A percentile compares a stretch with the other conserved stretches of the same genome.
Conservation (phyloP, 2,797 vertebrate species). For the Lepus oiostolus region DNA sequence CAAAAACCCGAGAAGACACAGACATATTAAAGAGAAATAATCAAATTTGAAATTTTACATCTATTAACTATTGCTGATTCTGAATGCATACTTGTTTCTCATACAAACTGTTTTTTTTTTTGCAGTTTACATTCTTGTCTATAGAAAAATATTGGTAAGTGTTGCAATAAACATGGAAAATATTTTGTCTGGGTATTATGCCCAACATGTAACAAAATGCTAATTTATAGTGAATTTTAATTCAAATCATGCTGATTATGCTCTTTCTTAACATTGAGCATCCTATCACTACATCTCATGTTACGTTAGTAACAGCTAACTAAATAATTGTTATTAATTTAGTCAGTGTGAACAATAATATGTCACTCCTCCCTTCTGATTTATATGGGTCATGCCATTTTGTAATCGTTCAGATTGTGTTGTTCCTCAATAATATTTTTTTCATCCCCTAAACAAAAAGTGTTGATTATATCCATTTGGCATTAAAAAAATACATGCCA, state of each 20-base stretch:
- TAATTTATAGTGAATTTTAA: not conserved
- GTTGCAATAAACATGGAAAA: not conserved
- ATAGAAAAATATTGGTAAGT: not conserved
- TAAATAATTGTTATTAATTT: conserved; percentile 54
- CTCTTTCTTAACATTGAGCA: conserved; percentile 8
- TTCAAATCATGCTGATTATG: not conserved
- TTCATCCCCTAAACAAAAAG: not conserved
- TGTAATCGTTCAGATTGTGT: conserved; percentile 2
- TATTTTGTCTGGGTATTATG: not conserved
- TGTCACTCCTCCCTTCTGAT: conserved; percentile 26
- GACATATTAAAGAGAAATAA: conserved; percentile 4
- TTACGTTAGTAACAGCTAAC: conserved; percentile 8
- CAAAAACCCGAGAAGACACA: not conserved
- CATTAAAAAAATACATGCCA: not conserved
- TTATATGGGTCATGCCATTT: not conserved
- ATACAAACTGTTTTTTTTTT: not conserved
- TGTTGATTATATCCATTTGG: not conserved
- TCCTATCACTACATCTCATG: not conserved
- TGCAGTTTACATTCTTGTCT: not conserved
- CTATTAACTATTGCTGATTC: not conserved
- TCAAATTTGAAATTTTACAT: not conserved
- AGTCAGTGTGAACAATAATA: not conserved
- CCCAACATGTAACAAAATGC: conserved; percentile 22
- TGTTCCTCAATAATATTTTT: not conserved
- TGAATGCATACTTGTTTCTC: not conserved